Conservation (phyloP, 2,113 vertebrate genomes). For the Melanotaenia duboulayi region DNA sequence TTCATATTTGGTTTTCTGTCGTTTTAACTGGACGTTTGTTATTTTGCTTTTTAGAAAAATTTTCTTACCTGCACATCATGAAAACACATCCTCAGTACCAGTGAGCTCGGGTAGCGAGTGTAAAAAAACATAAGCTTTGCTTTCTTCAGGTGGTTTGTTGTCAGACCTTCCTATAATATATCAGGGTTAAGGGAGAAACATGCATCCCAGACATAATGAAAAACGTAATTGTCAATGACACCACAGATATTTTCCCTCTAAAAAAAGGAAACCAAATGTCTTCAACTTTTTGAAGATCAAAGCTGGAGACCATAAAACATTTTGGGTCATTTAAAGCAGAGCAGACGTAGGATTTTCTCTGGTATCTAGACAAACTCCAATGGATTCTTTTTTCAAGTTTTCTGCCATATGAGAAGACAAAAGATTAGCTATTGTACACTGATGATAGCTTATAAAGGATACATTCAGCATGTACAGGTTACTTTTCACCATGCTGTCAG, state of each 20-base stretch:
- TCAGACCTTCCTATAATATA: conserved; percentile 86
- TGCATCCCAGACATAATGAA: background rate
- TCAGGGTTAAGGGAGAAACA: conserved; percentile 81
- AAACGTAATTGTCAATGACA: background rate
- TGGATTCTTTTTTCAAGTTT: no score
- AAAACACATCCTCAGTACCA: conserved; percentile 90
- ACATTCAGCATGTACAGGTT: conserved; percentile 82
- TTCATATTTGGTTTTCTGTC: no score
- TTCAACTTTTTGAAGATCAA: conserved; percentile 67
- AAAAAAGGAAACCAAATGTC: conserved; percentile 30
- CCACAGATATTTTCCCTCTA: conserved; percentile 1
- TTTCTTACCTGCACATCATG: conserved; percentile 88
- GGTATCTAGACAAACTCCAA: no score
- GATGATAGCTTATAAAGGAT: conserved; percentile 85
- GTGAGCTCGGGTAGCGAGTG: conserved; percentile 91
- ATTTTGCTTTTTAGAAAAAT: background rate
- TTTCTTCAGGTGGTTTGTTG: conserved; percentile 90
- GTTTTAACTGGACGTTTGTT: no score
- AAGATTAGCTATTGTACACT: background rate
- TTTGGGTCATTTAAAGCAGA: no score
- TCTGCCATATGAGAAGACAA: background rate
- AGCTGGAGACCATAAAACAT: no score
- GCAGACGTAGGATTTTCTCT: no score
- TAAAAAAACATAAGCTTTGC: conserved; percentile 96
- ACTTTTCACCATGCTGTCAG: conserved; percentile 46